Evolutionary conservation across 2,888 invertebrate species (phyloP).

Genomic region (Antitype chi): DNA sequence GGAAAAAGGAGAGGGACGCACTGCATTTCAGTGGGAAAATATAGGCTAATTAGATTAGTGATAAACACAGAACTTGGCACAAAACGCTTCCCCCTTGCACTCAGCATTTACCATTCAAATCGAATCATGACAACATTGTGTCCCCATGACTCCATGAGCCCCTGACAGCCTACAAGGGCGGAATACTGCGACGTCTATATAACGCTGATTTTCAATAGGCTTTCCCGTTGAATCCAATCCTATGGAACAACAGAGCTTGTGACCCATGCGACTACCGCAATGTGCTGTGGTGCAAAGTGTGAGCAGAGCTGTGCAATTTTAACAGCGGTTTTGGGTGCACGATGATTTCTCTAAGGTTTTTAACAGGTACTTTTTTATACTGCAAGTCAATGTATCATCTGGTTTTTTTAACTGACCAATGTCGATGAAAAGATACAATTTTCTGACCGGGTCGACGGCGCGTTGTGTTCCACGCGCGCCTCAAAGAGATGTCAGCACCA

Average conservation of each 20-base stretch:
- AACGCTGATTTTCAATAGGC: slow-evolving; percentile 56
- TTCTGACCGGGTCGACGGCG: no score
- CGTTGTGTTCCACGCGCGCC: no score
- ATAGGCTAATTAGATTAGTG: no score
- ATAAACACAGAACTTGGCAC: neutral
- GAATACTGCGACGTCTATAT: slow-evolving; percentile 17
- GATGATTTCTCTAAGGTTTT: neutral
- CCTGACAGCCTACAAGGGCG: neutral
- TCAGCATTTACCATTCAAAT: neutral
- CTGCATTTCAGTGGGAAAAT: no score
- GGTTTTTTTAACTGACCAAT: neutral
- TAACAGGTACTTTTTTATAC: neutral
- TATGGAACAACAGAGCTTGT: slow-evolving; percentile 34
- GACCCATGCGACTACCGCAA: slow-evolving; percentile 32
- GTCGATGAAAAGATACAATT: neutral
- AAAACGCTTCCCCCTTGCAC: neutral
- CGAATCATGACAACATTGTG: slow-evolving; percentile 34
- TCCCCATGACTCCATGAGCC: slow-evolving; percentile 4
- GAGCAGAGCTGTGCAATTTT: neutral
- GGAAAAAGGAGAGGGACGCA: no score
- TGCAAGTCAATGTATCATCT: neutral
- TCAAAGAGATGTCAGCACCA: no score
- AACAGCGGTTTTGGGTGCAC: neutral
- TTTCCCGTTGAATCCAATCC: slow-evolving; percentile 38
- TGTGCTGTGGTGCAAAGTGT: neutral